A percentile compares a stretch with the other conserved stretches of the same genome.
Evolutionary conservation across 2,113 vertebrate species (phyloP).

Genomic region (Tauraco erythrolophus): DNA sequence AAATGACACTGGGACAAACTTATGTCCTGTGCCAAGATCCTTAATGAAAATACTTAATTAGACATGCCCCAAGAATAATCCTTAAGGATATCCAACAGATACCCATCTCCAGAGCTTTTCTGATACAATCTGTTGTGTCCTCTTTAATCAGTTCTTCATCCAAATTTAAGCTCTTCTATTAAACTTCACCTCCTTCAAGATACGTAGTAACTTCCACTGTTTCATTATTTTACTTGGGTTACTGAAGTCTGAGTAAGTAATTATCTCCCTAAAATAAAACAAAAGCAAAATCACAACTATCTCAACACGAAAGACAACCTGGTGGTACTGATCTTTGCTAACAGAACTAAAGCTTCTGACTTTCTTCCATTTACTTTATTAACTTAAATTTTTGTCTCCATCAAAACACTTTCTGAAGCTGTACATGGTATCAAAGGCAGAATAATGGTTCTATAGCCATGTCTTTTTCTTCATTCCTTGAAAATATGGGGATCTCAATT

Average conservation of each 20-base stretch:
- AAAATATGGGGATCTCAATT: neutral
- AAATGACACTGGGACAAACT: neutral
- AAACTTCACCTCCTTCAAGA: neutral
- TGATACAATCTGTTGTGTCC: neutral
- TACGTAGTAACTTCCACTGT: fast-evolving
- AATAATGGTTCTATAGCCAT: neutral
- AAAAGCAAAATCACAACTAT: neutral
- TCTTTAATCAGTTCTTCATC: neutral
- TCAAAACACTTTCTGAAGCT: neutral
- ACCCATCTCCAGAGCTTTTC: neutral
- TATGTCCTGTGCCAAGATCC: fast-evolving
- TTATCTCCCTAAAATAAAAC: neutral
- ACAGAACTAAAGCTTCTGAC: neutral
- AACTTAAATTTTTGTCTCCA: neutral
- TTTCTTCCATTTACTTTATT: neutral
- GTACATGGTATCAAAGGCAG: neutral
- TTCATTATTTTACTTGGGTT: neutral
- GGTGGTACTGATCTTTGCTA: neutral
- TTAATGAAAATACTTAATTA: neutral
- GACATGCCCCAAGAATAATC: neutral
- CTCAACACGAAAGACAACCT: neutral
- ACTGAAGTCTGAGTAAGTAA: neutral
- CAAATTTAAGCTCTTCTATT: neutral
- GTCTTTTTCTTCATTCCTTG: neutral
- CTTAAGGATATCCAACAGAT: neutral